Evolutionary conservation across 2,797 vertebrate species (phyloP), one percentile per base, ranked within the genome.

Genomic region (Alfaro cultratus): DNA sequence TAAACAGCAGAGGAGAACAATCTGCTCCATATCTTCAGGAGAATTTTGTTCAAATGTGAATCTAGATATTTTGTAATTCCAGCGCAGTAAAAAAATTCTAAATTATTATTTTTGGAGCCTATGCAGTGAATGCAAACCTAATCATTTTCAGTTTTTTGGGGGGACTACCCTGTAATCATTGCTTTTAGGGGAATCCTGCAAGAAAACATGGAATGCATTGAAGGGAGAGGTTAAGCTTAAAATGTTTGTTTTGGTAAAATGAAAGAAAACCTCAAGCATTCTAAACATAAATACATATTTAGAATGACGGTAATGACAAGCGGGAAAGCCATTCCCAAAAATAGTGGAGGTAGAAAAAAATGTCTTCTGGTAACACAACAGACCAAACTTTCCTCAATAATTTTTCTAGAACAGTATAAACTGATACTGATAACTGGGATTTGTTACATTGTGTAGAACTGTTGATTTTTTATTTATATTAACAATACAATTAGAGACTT

Each of bases 251-350:
- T 39, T 68, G 9, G 64, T 26, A 9, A 39, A 68, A 26, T 26
- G 36, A 68, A 41, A 41, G 64, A 18, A 68, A 68, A 68, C 36
- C 36, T 68, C 36, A 6, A 68, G 4, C 34, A 23, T 68, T 39
- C 11, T 41, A 41, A 68, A 68, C 18, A 68, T 64, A 36, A 64
- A 64, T 64, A 36, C 62, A 64, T 64, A 64, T 64, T 64, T 36
- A 18, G 8, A 36, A 36, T 36, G 21, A 64, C 23, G 34, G 8
- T 64, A 18, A 34, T 64, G 31, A 3, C 62, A 64, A 64, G 16
- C 34, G 34, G 62, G 31, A 36, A 36, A 64, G 16, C 31, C 34
- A 6, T 21, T 64, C 8, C 34, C 31, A 64, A 64, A 34, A 68
- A 41, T 41, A 68, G 34, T 68, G 64, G 34, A 21, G 31, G 34